Percentiles rank a stretch among this genome's conserved stretches.
phyloP scores from a whole-genome alignment of 2,113 vertebrate species.

The Oryzias woworae region DNA sequence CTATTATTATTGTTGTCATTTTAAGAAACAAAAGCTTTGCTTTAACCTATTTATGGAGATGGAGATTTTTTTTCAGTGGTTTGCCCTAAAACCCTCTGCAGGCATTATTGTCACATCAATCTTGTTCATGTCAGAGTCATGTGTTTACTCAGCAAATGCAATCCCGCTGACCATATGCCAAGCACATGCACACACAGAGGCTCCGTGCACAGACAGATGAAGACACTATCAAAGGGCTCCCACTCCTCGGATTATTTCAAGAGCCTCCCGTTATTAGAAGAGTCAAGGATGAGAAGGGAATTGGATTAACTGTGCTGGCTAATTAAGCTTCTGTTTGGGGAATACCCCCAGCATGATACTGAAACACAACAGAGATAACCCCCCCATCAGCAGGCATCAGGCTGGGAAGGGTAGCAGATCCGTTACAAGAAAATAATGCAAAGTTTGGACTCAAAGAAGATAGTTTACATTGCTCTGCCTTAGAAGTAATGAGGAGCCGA shows the following conservation, averaged over 20 bases:
- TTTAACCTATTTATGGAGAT: background rate
- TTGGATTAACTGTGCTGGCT: constrained; percentile 49
- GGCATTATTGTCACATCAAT: constrained; percentile 17
- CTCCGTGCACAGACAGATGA: background rate
- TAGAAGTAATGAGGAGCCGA: constrained; percentile 24
- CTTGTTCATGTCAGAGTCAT: constrained; percentile 18
- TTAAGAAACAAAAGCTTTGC: no score
- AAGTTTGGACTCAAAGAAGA: constrained; percentile 15
- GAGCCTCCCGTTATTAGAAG: constrained; percentile 29
- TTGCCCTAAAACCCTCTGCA: background rate
- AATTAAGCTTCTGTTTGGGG: constrained; percentile 69
- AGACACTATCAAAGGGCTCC: constrained; percentile 16
- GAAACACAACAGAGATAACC: constrained; percentile 53
- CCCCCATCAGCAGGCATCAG: constrained; percentile 17
- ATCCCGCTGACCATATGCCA: background rate
- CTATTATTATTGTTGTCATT: no score
- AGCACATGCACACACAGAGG: constrained; percentile 15
- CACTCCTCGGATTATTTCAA: constrained; percentile 18
- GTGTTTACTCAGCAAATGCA: constrained; percentile 3
- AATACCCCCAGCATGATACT: constrained; percentile 64
- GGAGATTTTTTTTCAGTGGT: background rate
- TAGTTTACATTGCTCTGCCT: background rate
- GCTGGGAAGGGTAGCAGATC: constrained; percentile 6
- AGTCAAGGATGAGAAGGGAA: constrained; percentile 28
- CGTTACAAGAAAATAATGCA: constrained; percentile 4